Base-by-base conservation (phyloP, 2,888 invertebrate species). In the Conomelus anceps region DNA sequence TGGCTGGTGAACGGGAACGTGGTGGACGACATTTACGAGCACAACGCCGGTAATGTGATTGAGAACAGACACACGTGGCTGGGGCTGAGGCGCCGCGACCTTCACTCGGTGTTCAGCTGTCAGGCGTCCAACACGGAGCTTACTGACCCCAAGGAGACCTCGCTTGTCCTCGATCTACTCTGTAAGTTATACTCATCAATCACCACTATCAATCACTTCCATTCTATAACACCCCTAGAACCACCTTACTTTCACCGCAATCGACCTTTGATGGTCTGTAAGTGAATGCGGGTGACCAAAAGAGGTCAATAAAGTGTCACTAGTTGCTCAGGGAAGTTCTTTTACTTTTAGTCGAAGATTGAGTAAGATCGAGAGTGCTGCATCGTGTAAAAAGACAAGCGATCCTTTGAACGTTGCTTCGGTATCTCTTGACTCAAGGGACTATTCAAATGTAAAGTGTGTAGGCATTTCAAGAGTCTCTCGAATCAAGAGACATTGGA, bases 91-190 rank as follows among this genome's bases (percentile, higher is more conserved):
- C 95, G 98, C 90, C 95, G 96, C 24, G 97, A 98, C 94, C 95
- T 98, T 92, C 97, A 97, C 92, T 96, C 97, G 22, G 96, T 97
- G 91, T 97, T 97, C 94, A 97, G 97, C 89, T 98, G 98, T 93
- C 97, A 97, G 93, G 97, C 98, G 23, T 94, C 96, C 92, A 98
- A 98, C 94, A 98, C 97, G 89, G 95, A 96, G 92, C 95, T 98
- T 89, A 96, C 97, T 89, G 96, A 97, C 92, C 96, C 97, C 13
- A 96, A 96, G 93, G 96, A 96, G 93, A 95, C 96, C 22, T 95
- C 96, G 26, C 95, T 97, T 88, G 95, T 96, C 88, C 94, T 97
- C 90, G 97, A 97, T 92, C 95, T 97, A 94, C 96, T 96, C 93
- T 93, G 97, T 97, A 93, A 97, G 97, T 96, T 92, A 89, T 22